Conservation (phyloP, 2,113 vertebrate genomes). For the Crypturellus undulatus region DNA sequence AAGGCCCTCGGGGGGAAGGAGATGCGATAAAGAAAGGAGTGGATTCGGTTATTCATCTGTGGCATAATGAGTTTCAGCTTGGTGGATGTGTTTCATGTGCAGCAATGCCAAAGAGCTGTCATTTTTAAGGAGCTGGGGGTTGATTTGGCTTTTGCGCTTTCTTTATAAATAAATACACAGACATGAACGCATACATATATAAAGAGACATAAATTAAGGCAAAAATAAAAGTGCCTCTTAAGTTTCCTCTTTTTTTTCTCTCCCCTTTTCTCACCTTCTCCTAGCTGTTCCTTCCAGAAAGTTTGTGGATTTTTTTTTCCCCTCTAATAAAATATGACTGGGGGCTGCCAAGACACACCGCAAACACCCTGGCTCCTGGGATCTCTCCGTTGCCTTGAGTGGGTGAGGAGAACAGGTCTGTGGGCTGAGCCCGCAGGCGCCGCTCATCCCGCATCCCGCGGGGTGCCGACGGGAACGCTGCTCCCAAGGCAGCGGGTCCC, state of each 20-base stretch:
- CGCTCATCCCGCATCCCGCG: too few species aligned
- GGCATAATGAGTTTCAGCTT: constrained; percentile 25
- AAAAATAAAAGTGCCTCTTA: not conserved
- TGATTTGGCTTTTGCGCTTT: not conserved
- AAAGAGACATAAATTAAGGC: not conserved
- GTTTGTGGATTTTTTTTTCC: not conserved
- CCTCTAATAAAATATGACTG: not conserved
- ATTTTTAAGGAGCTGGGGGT: not conserved
- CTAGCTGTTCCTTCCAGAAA: not conserved
- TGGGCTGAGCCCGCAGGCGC: accelerated
- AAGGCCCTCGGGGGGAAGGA: not conserved
- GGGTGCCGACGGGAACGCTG: not conserved
- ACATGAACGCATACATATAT: not conserved
- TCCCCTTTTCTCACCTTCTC: not conserved
- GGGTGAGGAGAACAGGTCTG: not conserved
- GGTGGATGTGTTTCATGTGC: not conserved
- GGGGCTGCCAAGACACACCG: not conserved
- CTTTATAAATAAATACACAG: not conserved
- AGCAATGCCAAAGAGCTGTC: not conserved
- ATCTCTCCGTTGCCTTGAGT: accelerated
- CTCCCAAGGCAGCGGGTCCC: not conserved
- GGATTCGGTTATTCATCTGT: not conserved
- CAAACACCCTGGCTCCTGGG: not conserved
- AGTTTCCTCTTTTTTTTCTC: not conserved
- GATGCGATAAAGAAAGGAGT: constrained; percentile 1